Base-by-base conservation (phyloP, 2,888 invertebrate genomes). In the Pachliopta kotzebuea region DNA sequence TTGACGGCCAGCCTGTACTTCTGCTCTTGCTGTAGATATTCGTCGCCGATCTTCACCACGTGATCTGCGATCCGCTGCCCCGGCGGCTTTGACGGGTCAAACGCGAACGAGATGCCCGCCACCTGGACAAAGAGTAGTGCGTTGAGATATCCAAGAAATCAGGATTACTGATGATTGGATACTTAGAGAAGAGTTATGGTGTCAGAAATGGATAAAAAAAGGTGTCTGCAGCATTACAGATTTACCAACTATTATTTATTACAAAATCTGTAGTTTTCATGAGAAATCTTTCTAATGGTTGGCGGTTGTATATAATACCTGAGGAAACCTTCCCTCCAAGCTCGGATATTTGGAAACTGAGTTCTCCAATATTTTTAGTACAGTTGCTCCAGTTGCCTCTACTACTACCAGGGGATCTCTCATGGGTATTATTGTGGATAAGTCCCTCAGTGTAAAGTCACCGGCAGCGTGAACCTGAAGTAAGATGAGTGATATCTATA, bases 271-370 rank as follows among this genome's bases (percentile, higher is more conserved):
- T 26, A 26, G 26, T 26, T 26, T 26, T 26, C 4, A 6, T 26
- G 26, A 4, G 6, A 26, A 26, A 6, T 26, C 3, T 26, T 26
- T 26, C 4, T 26, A 26, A 26, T 26, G 26, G 26, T 26, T 31
- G 31, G 11, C 31, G 31, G 2, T 31, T 31, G 11, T 9, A 2
- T 31, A 14, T 37, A 14, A 37, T 57, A 94, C 94, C 90, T 97
- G 97, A 0, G 97, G 97, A 80, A 98, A 98, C 70, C 98, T 85
- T 0, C 98, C 98, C 82, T 98, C 98, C 26, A 97, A 85, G 74
- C 95, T 96, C 0, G 98, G 98, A 83, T 96, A 98, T 79, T 96
- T 95, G 68, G 94, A 94, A 29, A 98, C 97, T 0, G 96, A 93
- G 79, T 98, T 98, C 84, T 98, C 98, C 62, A 98, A 79, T 0